These are phyloP conservation scores for Drosophila anomelani DNA, from an alignment of 2,888 invertebrate species.

Conservation along the genomic window DNA sequence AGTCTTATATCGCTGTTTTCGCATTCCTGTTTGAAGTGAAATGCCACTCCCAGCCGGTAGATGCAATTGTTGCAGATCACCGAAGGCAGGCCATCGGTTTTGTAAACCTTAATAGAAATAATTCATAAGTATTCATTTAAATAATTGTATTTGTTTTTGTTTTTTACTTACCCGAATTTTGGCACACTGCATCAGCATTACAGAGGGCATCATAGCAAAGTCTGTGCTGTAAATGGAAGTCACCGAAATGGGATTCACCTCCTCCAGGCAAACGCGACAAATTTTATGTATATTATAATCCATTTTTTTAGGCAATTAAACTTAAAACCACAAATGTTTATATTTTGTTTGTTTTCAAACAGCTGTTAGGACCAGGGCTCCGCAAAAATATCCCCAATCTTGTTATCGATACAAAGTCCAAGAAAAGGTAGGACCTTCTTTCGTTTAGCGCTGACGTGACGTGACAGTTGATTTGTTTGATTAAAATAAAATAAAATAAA, in stretches of 20 bases:
- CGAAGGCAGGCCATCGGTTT: conserved; percentile 87
- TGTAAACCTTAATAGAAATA: conserved; percentile 83
- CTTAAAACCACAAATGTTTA: conserved; percentile 6
- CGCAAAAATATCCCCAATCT: too few species aligned
- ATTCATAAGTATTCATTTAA: background rate
- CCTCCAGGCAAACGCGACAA: conserved; percentile 87
- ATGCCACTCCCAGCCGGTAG: conserved; percentile 87
- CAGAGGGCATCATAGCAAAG: conserved; percentile 86
- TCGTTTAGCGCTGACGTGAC: conserved; percentile 80
- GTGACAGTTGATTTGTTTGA: conserved; percentile 83
- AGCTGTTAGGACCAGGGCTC: conserved; percentile 36
- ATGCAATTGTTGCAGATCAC: conserved; percentile 88
- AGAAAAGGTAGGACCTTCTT: conserved; percentile 30
- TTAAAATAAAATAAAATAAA: conserved; percentile 74
- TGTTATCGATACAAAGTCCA: background rate
- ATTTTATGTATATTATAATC: conserved; percentile 85
- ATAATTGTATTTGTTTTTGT: background rate
- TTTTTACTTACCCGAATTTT: conserved; percentile 85
- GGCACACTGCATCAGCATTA: conserved; percentile 87
- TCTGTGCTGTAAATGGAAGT: conserved; percentile 87
- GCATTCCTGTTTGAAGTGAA: conserved; percentile 88
- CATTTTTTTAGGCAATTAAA: conserved; percentile 65
- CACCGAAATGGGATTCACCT: conserved; percentile 85
- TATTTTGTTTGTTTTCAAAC: background rate
- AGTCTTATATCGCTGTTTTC: conserved; percentile 87